Evolutionary conservation across 2,113 vertebrate species (phyloP), one percentile per base, ranked within the genome.

Genomic region (Asarcornis scutulata): DNA sequence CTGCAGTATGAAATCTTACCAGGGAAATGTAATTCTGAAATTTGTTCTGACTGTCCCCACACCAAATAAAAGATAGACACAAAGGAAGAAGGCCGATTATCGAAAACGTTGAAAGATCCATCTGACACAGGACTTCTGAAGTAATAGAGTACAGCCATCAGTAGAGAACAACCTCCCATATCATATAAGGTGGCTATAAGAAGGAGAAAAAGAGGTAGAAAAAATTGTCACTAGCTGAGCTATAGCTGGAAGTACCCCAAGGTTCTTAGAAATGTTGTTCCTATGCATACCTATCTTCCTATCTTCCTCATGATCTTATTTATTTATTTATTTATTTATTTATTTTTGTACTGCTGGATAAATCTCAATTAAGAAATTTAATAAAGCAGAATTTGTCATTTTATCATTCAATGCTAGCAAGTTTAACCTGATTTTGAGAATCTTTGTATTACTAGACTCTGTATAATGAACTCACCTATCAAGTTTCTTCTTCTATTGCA

Each of bases 371-470:
- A 93, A 50, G 26, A 88, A 86, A 91, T 36, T 3, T 59, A 96
- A 79, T 89, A 55, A 69, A 78, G n/a, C 2, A 64, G 7, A 5
- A 48, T 32, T 71, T 67, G 71, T 20, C 17, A 8, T 81, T 82
- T 88, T 80, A n/a, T 79, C 17, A 44, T 82, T 87, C 69, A 73
- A 10, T 17, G 55, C 14, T 42, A 89, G 53, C 55, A 93, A 79
- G 62, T 92, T 91, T 66, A 89, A 91, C 7, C 13, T 50, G 55
- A 68, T 89, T 91, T 86, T 78, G 77, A 93, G 31, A 79, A 62
- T 79, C 17, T 86, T 64, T 89, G 6, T 90, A 44, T 90, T 26
- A 29, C 14, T 76, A 84, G 18, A 73, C 17, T 79, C 72, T 9
- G 8, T 76, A 50, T 72, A 78, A 83, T 36, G 29, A 90, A 86